These are phyloP conservation scores for Semnornis frantzii DNA, from an alignment of 2,113 vertebrate species.

Conservation along the genomic window DNA sequence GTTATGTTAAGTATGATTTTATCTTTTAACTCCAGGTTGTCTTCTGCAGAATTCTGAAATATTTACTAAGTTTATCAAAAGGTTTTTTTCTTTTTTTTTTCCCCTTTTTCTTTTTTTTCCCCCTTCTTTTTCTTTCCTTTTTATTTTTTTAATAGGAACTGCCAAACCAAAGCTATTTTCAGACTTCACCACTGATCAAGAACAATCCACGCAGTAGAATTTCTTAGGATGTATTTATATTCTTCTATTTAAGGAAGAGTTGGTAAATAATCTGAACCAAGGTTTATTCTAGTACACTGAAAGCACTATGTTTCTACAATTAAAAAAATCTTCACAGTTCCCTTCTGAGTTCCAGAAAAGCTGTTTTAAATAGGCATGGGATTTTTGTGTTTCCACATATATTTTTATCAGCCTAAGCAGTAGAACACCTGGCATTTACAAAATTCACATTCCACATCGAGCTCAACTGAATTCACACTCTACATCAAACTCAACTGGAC, in stretches of 20 bases:
- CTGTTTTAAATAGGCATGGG: neutral
- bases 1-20: neutral
- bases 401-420: neutral
- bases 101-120: too few species aligned
- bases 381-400: neutral
- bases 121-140: too few species aligned
- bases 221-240: neutral
- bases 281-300: neutral
- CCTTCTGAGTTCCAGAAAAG: neutral
- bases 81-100: neutral
- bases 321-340: neutral
- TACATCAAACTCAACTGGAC: neutral
- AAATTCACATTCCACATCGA: neutral
- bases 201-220: neutral
- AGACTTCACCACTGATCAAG: neutral
- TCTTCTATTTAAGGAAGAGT: neutral
- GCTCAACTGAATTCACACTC: neutral
- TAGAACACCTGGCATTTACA: neutral
- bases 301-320: neutral
- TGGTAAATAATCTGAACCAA: neutral
- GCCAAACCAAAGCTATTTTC: neutral
- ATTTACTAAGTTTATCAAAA: neutral
- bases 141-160: neutral
- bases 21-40: slow-evolving; percentile 4
- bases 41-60: neutral